Evolutionary conservation across 2,797 vertebrate genomes (phyloP).

Genomic region (Lates japonicus): DNA sequence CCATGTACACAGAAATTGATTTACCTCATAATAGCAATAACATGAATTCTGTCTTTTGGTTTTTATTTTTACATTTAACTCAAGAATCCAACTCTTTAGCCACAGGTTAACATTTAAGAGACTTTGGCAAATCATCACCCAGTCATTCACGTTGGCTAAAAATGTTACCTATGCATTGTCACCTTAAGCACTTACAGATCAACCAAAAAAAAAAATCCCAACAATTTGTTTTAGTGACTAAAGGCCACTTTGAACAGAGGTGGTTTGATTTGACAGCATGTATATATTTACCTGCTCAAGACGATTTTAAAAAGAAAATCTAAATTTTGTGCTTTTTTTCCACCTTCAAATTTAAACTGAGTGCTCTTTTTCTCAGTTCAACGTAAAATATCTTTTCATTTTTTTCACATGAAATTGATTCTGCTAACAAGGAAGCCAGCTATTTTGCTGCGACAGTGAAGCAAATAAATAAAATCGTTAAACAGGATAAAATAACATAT

Average conservation of each 20-base stretch:
- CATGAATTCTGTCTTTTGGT: slow-evolving; percentile 32
- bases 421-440: slow-evolving; percentile 5
- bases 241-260: slow-evolving; percentile 80
- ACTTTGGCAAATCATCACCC: slow-evolving; percentile 41
- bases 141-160: slow-evolving; percentile 5
- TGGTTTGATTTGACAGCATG: slow-evolving; percentile 58
- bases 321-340: slow-evolving; percentile 67
- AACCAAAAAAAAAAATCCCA: slow-evolving; percentile 21
- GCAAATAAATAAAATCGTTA: slow-evolving; percentile 66
- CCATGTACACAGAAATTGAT: neutral
- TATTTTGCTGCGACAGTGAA: slow-evolving; percentile 64
- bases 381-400: slow-evolving; percentile 41
- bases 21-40: neutral
- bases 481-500: slow-evolving; percentile 40
- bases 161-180: slow-evolving; percentile 28
- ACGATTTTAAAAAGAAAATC: slow-evolving; percentile 19
- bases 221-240: slow-evolving; percentile 59
- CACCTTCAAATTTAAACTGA: slow-evolving; percentile 34
- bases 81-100: slow-evolving; percentile 40
- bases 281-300: slow-evolving; percentile 38
- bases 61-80: slow-evolving; percentile 36
- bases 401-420: slow-evolving; percentile 18
- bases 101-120: slow-evolving; percentile 45
- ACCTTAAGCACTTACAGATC: slow-evolving; percentile 42
- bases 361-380: slow-evolving; percentile 7